Evolutionary conservation across 1,140 invertebrate genomes (phyloP), one percentile per base, ranked within the genome.

Genomic region (Palaemon carinicauda): DNA sequence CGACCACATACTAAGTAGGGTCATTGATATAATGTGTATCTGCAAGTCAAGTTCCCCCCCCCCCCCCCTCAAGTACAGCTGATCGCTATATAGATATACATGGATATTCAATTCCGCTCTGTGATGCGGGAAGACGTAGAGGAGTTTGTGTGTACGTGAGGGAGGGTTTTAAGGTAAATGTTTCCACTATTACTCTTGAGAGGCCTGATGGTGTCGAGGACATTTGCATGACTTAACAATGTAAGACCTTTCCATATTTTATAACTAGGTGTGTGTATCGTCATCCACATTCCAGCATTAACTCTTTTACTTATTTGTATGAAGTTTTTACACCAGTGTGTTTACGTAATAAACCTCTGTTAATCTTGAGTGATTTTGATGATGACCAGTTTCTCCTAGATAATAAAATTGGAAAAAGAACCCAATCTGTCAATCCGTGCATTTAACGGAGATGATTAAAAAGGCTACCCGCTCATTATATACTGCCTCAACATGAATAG

Each of bases 241-340:
- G 33, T 52, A 7, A 29, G 33, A 79, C 12, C 15, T 24, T 79
- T 9, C 77, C 50, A 7, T 51, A 33, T 24, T 9, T 53, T 10
- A 79, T 79, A 52, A 52, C 53, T 79, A 51, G 50, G 7, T 79
- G 77, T 24, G 19, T 79, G 21, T 79, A 79, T n/a, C 21, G 77
- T 14, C 77, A 79, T 41, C 77, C 77, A 51, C 27, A 79, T n/a
- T n/a, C 77, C n/a, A 33, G 9, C 21, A 15, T 51, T 10, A 7
- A 53, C 15, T 31, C 77, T 12, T 53, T n/a, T 52, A 41, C 51
- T 9, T 79, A 79, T 79, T n/a, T 79, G 15, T 14, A 7, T 15
- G 41, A 53, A n/a, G 33, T 51, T 24, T 52, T 79, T 21, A 15
- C n/a, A 21, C 27, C 5, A 27, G 24, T 79, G 15, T 7, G 4